phyloP scores from a whole-genome alignment of 1,140 invertebrate species.

The Atta colombica region DNA sequence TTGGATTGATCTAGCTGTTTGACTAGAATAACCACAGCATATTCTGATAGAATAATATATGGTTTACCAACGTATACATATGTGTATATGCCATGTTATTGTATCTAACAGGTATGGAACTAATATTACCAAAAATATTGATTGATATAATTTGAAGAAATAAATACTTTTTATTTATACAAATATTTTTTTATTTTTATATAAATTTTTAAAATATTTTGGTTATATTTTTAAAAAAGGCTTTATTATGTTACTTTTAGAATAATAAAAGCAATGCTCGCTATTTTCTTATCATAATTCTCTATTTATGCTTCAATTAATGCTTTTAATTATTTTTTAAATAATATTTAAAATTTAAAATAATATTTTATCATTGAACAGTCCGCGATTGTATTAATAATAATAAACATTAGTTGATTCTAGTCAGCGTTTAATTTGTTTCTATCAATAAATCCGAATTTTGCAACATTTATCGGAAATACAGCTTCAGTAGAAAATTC shows the following conservation, averaged over 20 bases:
- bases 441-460: not conserved
- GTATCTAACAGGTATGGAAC: constrained; percentile 21
- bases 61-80: constrained; percentile 39
- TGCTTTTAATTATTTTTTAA: not conserved
- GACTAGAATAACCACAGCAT: constrained; percentile 52
- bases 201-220: not conserved
- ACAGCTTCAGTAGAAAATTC: not conserved
- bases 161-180: not conserved
- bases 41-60: constrained; percentile 48
- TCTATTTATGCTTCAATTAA: no score
- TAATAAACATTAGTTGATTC: not conserved
- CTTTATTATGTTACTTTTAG: not conserved
- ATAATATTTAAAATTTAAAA: no score
- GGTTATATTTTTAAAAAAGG: not conserved
- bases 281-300: not conserved
- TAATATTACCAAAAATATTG: constrained; percentile 7
- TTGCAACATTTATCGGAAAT: not conserved
- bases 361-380: not conserved
- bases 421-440: not conserved
- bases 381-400: not conserved
- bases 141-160: not conserved
- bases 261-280: not conserved
- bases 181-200: not conserved
- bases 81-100: not conserved
- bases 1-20: constrained; percentile 59